These are phyloP conservation scores for Agrotis puta DNA, from an alignment of 2,888 invertebrate genomes.

Conservation along the genomic window DNA sequence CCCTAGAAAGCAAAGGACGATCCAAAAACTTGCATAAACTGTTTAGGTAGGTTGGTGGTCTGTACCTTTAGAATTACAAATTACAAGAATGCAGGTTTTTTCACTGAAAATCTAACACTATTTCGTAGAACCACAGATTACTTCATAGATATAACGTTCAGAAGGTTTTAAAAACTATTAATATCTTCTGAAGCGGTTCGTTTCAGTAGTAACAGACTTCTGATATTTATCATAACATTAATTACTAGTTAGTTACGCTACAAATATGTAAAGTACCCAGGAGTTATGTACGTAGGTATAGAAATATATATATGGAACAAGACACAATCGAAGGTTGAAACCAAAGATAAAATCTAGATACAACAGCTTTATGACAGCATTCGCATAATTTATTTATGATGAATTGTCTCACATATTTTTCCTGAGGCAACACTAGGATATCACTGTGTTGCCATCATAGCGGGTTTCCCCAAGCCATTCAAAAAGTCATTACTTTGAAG, in stretches of 20 bases:
- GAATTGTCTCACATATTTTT: slow-evolving; percentile 37
- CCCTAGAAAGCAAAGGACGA: no score
- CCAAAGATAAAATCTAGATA: slow-evolving; percentile 31
- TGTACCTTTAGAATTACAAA: no score
- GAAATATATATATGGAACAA: background rate
- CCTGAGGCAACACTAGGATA: slow-evolving; percentile 21
- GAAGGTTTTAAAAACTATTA: background rate
- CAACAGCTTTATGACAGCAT: slow-evolving; percentile 45
- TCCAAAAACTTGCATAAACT: background rate
- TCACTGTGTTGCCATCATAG: slow-evolving; percentile 38
- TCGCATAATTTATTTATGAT: slow-evolving; percentile 25
- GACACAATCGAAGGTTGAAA: slow-evolving; percentile 20
- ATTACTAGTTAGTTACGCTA: no score
- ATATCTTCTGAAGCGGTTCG: background rate
- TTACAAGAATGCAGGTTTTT: background rate
- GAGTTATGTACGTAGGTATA: background rate
- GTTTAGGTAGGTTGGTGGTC: no score
- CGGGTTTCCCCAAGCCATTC: slow-evolving; percentile 49
- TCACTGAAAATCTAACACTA: background rate
- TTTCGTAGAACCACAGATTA: no score
- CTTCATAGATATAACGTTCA: background rate
- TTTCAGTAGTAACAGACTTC: background rate
- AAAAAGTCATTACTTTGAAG: slow-evolving; percentile 19
- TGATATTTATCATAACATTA: background rate
- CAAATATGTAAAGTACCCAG: background rate